Base-by-base conservation (phyloP, 1,140 invertebrate genomes). In the Phymorhynchus buccinoides region DNA sequence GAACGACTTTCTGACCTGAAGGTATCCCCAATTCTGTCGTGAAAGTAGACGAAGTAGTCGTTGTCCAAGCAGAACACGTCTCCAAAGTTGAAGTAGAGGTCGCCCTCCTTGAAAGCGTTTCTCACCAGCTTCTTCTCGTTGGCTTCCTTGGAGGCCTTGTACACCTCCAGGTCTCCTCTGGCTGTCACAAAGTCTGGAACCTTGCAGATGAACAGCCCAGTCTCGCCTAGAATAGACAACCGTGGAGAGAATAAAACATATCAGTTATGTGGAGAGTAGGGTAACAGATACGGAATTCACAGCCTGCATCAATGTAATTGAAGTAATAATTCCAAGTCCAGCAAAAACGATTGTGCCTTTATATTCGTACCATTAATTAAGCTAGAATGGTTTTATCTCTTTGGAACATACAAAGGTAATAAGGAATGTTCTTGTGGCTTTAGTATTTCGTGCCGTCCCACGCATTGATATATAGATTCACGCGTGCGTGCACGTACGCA, bases 21-120 rank as follows among this genome's bases (percentile, higher is more conserved):
- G n/a, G 91, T 93, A 86, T 94, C 93, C 12, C 93, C 93, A 30
- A 90, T 85, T 83, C 93, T 88, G 86, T 94, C 93, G 39, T 88
- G 86, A 88, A 94, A 94, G 85, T 93, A 93, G 1, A 94, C 27
- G 83, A 90, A 91, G 78, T 93, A 92, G 44, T 91, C 80, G 48
- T 91, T 86, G 85, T 94, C 93, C 84, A 89, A 71, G 32, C 87
- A 86, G 18, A 93, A 80, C 14, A 93, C 66, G 77, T 93, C 93
- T 6, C 92, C 92, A 86, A 78, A 89, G 81, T 92, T 91, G 82
- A 91, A 92, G 66, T 89, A 92, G 0, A 83, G 4, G 83, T 92
- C 92, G 3, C 91, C 92, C 73, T 88, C 68, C 35, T 84, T 80
- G 78, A 90, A 88, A 7, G 88, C 90, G 87, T 92, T 86, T 37